phyloP scores from a whole-genome alignment of 2,797 vertebrate species.

The Sebastes cheni region DNA sequence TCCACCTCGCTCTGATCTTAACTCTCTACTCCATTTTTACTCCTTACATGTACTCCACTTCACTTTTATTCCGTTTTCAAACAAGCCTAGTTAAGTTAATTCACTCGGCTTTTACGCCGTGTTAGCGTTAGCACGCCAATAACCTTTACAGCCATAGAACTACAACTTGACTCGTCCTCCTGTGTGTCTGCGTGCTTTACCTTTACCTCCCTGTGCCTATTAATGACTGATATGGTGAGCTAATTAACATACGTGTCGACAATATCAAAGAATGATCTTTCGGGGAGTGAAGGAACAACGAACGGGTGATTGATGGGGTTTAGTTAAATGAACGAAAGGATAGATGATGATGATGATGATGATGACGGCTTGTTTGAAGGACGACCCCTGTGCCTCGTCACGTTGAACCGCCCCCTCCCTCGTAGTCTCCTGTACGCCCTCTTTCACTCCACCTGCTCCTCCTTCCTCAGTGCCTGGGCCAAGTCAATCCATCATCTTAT shows the following conservation, averaged over 20 bases:
- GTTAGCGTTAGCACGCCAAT: background rate
- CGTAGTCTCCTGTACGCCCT: background rate
- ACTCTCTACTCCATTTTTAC: background rate
- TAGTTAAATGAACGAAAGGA: conserved; percentile 4
- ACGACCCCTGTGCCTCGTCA: conserved; percentile 54
- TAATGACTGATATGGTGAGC: conserved; percentile 16
- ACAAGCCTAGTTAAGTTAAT: background rate
- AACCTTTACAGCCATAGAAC: conserved; percentile 24
- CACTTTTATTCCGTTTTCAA: conserved; percentile 6
- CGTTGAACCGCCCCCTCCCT: conserved; percentile 20
- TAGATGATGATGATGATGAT: conserved; percentile 3
- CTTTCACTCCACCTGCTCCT: conserved; percentile 6
- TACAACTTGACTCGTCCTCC: conserved; percentile 29
- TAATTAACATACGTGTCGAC: conserved; percentile 5
- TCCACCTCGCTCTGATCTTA: background rate
- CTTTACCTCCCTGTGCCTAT: conserved; percentile 70
- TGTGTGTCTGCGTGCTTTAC: conserved; percentile 44
- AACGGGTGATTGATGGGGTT: background rate
- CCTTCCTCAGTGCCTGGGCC: conserved; percentile 56
- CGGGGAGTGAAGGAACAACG: conserved; percentile 2
- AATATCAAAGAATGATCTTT: background rate
- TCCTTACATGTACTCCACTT: background rate
- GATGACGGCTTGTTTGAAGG: conserved; percentile 24
- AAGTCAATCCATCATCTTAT: conserved; percentile 38
- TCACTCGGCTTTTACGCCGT: background rate